A percentile compares a stretch with the other conserved stretches of the same genome.
Evolutionary conservation across 2,888 invertebrate genomes (phyloP).

Genomic region (Lithophane leautieri): DNA sequence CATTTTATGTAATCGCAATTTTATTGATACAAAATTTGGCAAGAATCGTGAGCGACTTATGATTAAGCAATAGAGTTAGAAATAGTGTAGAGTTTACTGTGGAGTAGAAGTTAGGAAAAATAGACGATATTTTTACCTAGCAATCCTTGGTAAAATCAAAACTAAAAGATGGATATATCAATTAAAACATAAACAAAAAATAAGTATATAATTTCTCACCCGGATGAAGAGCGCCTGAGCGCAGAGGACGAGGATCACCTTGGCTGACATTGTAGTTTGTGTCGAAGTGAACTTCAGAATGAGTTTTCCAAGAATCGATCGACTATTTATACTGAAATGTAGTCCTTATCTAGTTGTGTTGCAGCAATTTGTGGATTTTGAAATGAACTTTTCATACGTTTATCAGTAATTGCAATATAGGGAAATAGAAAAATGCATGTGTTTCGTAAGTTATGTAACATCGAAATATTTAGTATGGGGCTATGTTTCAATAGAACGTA

Average conservation of each 20-base stretch:
- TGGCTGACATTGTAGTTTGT: slow-evolving; percentile 12
- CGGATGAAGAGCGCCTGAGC: slow-evolving; percentile 29
- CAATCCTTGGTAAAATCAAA: too few species aligned
- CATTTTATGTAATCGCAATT: too few species aligned
- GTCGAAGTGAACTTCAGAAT: neutral
- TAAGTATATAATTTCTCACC: slow-evolving; percentile 26
- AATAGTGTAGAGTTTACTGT: too few species aligned
- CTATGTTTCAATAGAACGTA: slow-evolving; percentile 2
- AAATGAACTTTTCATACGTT: neutral
- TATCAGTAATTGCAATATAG: slow-evolving; percentile 9
- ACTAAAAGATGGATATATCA: too few species aligned
- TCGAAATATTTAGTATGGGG: neutral
- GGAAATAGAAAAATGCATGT: slow-evolving; percentile 6
- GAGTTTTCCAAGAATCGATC: neutral
- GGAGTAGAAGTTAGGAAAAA: too few species aligned
- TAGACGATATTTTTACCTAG: too few species aligned
- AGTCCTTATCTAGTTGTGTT: slow-evolving; percentile 17
- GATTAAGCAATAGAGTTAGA: too few species aligned
- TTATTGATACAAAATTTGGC: too few species aligned
- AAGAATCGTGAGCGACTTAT: too few species aligned
- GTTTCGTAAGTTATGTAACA: slow-evolving; percentile 3
- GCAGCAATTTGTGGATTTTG: slow-evolving; percentile 3
- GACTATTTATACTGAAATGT: slow-evolving; percentile 3
- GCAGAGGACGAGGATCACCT: slow-evolving; percentile 24
- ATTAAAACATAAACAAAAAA: too few species aligned